phyloP scores from a whole-genome alignment of 2,888 invertebrate species.

The Pasiphila rectangulata region DNA sequence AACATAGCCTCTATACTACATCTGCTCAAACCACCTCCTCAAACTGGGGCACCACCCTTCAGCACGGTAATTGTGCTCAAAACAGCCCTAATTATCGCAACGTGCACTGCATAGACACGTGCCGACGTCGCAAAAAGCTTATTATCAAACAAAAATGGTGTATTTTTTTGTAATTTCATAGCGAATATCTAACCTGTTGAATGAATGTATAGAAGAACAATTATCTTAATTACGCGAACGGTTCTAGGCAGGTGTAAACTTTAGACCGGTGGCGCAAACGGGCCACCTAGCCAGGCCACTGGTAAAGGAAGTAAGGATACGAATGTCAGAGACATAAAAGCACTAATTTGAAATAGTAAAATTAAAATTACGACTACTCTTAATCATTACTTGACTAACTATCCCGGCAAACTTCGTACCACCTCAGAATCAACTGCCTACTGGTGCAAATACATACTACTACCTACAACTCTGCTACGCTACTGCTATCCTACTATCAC shows the following conservation, averaged over 20 bases:
- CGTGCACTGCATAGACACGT: slow-evolving; percentile 18
- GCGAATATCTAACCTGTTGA: slow-evolving; percentile 34
- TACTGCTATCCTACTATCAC: no score
- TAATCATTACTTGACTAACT: no score
- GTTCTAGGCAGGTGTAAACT: slow-evolving; percentile 74
- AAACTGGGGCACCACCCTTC: not conserved
- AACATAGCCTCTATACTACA: not conserved
- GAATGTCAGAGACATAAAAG: no score
- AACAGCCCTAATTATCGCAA: slow-evolving; percentile 12
- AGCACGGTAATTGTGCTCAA: slow-evolving; percentile 3
- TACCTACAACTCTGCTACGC: no score
- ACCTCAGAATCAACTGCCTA: no score
- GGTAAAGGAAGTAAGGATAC: no score
- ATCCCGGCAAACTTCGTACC: no score
- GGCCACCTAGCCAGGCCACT: no score
- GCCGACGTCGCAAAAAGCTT: slow-evolving; percentile 24
- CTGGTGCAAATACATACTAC: no score
- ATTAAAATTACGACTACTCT: no score
- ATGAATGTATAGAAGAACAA: slow-evolving; percentile 56
- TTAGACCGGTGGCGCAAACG: not conserved
- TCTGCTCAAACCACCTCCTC: not conserved
- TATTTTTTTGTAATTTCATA: slow-evolving; percentile 28
- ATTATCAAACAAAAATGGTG: slow-evolving; percentile 27
- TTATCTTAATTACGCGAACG: slow-evolving; percentile 72
- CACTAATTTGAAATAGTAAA: no score